phyloP scores from a whole-genome alignment of 2,888 invertebrate species.

The Cephus spinipes region DNA sequence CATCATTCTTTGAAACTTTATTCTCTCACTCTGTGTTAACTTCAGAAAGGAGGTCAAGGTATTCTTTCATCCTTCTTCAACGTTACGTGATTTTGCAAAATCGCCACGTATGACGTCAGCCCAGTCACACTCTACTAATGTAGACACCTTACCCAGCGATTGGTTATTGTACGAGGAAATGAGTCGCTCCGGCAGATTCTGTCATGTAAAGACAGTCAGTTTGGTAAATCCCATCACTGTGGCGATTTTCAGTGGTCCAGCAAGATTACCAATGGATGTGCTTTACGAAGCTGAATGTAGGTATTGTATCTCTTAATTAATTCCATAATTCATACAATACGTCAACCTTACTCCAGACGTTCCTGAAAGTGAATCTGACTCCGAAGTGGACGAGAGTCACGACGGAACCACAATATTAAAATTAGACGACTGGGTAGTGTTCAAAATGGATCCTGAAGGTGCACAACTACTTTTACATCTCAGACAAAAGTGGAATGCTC shows the following conservation, averaged over 20 bases:
- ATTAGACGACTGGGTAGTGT: constrained; percentile 82
- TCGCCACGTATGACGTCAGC: constrained; percentile 54
- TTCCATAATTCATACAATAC: not conserved
- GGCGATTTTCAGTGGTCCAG: constrained; percentile 81
- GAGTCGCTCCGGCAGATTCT: constrained; percentile 76
- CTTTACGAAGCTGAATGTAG: constrained; percentile 64
- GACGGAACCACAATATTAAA: constrained; percentile 70
- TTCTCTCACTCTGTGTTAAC: constrained; percentile 1
- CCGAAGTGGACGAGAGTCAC: constrained; percentile 69
- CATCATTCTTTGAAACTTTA: not conserved
- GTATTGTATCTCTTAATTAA: constrained; percentile 12
- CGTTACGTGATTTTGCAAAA: constrained; percentile 68
- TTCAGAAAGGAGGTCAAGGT: constrained; percentile 73
- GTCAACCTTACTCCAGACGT: constrained; percentile 38
- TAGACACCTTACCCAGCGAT: constrained; percentile 74
- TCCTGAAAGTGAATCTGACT: constrained; percentile 67
- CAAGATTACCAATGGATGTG: constrained; percentile 71
- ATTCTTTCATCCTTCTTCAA: constrained; percentile 73
- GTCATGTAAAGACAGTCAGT: constrained; percentile 84
- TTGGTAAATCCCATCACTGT: constrained; percentile 85
- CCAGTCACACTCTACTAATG: constrained; percentile 60
- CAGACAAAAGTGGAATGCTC: constrained; percentile 79
- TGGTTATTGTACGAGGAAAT: constrained; percentile 93
- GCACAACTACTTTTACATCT: constrained; percentile 76
- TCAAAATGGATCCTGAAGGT: constrained; percentile 76